phyloP scores from a whole-genome alignment of 2,888 invertebrate genomes.

The Scaptomyza reducta region DNA sequence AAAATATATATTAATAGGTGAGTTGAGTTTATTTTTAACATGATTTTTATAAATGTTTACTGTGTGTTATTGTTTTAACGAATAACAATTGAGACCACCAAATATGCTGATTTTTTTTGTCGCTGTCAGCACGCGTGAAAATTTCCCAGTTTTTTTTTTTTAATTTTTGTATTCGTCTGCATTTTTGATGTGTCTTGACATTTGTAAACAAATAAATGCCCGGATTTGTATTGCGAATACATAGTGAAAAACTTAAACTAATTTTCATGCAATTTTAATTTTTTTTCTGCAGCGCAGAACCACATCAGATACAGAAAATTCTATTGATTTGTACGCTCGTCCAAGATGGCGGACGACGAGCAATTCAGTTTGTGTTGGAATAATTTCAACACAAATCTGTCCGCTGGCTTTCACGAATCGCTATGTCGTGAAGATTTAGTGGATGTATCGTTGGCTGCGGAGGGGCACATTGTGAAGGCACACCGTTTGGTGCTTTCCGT shows the following conservation, averaged over 20 bases:
- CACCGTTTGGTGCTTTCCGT: slow-evolving; percentile 90
- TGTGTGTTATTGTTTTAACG: neutral
- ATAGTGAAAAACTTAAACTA: slow-evolving; percentile 14
- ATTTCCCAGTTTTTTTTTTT: slow-evolving; percentile 71
- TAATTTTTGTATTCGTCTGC: slow-evolving; percentile 51
- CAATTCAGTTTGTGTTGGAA: slow-evolving; percentile 91
- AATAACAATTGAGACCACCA: too few species aligned
- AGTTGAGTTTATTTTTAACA: slow-evolving; percentile 3
- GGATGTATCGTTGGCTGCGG: slow-evolving; percentile 89
- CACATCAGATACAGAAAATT: slow-evolving; percentile 72
- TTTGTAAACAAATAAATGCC: slow-evolving; percentile 52
- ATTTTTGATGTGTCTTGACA: slow-evolving; percentile 46
- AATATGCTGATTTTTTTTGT: neutral
- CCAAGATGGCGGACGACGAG: slow-evolving; percentile 90
- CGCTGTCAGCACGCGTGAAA: slow-evolving; percentile 42
- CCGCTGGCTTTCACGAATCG: slow-evolving; percentile 89
- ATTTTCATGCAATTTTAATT: slow-evolving; percentile 22
- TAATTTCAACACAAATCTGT: slow-evolving; percentile 90
- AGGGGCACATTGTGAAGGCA: slow-evolving; percentile 89
- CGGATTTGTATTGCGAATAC: slow-evolving; percentile 8
- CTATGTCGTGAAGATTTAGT: slow-evolving; percentile 89
- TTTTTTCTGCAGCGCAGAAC: slow-evolving; percentile 36
- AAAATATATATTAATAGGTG: slow-evolving; percentile 38
- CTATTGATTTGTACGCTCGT: slow-evolving; percentile 73
- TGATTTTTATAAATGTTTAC: neutral